These are phyloP conservation scores for Balanococcus diminutus DNA, from an alignment of 2,888 invertebrate genomes.

Conservation along the genomic window DNA sequence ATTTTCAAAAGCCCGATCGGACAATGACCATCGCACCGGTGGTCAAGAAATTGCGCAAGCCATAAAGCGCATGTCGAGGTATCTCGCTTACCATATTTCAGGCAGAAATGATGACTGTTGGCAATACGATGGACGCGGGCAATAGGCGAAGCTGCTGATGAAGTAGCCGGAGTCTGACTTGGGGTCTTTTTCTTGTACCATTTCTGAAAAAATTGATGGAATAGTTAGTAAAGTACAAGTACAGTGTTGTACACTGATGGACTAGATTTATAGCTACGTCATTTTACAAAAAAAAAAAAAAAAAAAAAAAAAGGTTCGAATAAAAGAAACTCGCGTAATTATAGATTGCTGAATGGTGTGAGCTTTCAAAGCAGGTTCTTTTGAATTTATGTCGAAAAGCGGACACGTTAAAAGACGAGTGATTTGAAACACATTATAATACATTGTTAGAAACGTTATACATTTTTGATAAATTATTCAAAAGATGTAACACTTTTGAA, in stretches of 20 bases:
- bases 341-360: background rate
- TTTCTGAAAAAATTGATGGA: background rate
- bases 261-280: background rate
- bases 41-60: background rate
- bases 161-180: constrained; percentile 22
- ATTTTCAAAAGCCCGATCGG: background rate
- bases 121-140: constrained; percentile 1
- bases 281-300: no score
- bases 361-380: background rate
- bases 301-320: no score
- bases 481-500: no score
- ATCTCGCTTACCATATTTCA: constrained; percentile 19
- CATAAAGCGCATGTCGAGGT: background rate
- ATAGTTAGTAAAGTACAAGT: background rate
- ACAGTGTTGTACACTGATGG: background rate
- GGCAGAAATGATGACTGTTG: constrained; percentile 16
- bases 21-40: constrained; percentile 44
- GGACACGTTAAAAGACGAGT: background rate
- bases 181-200: constrained; percentile 35
- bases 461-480: no score
- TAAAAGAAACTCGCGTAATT: background rate
- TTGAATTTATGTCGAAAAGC: no score
- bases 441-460: no score
- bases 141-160: constrained; percentile 37
- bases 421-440: background rate